Evolutionary conservation across 1,140 invertebrate genomes (phyloP).

Genomic region (Drosophila ironensis): DNA sequence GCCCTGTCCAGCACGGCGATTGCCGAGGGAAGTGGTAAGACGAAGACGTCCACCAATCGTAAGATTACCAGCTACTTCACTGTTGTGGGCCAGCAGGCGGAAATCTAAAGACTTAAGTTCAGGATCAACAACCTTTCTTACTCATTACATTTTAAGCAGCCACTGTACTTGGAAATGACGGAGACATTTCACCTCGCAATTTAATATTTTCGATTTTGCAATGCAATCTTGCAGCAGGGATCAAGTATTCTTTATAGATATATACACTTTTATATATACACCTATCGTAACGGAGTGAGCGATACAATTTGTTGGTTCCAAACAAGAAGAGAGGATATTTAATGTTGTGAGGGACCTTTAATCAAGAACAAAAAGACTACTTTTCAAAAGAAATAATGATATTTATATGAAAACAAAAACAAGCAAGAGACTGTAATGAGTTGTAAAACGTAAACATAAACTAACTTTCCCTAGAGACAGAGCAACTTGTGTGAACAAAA

Average conservation of each 20-base stretch:
- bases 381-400: slow-evolving; percentile 70
- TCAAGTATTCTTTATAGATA: slow-evolving; percentile 71
- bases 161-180: slow-evolving; percentile 59
- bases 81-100: slow-evolving; percentile 73
- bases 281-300: slow-evolving; percentile 16
- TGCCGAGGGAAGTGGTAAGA: slow-evolving; percentile 38
- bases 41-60: slow-evolving; percentile 63
- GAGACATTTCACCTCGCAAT: slow-evolving; percentile 54
- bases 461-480: slow-evolving; percentile 29
- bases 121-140: slow-evolving; percentile 54
- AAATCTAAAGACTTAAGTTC: slow-evolving; percentile 76
- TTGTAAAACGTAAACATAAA: slow-evolving; percentile 22
- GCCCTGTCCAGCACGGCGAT: slow-evolving; percentile 43
- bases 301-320: slow-evolving; percentile 29
- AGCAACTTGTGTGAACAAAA: slow-evolving; percentile 43
- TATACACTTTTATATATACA: slow-evolving; percentile 44
- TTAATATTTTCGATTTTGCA: slow-evolving; percentile 39
- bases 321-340: slow-evolving; percentile 1
- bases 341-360: slow-evolving; percentile 30
- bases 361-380: slow-evolving; percentile 61
- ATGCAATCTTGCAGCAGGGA: slow-evolving; percentile 65
- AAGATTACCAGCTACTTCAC: slow-evolving; percentile 78
- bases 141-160: slow-evolving; percentile 64
- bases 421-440: slow-evolving; percentile 63
- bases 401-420: slow-evolving; percentile 21